Percentiles rank a stretch among this genome's conserved stretches.
These are phyloP conservation scores for Gambelia wislizenii DNA, from an alignment of 2,797 vertebrate species.

Conservation along the genomic window DNA sequence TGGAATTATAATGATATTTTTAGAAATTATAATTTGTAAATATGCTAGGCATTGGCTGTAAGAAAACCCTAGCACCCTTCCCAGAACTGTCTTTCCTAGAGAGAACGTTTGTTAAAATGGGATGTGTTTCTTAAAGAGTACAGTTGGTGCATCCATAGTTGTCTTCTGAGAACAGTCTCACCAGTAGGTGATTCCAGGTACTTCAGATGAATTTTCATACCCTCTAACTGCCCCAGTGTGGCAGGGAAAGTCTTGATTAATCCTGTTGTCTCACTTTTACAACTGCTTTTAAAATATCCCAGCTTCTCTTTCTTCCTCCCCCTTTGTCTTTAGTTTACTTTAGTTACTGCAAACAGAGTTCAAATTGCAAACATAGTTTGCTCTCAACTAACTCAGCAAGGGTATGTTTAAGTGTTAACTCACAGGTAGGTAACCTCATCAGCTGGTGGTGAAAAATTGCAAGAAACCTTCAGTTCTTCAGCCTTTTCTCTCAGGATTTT, in stretches of 20 bases:
- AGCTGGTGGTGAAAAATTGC: neutral
- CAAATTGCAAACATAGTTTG: too few species aligned
- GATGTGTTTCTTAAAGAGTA: neutral
- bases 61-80: neutral
- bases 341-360: too few species aligned
- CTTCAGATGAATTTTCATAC: neutral
- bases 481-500: neutral
- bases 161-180: neutral
- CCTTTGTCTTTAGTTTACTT: too few species aligned
- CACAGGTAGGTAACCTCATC: neutral
- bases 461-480: neutral
- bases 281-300: too few species aligned
- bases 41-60: neutral
- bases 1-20: slow-evolving; percentile 6
- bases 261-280: too few species aligned
- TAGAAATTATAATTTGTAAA: slow-evolving; percentile 42
- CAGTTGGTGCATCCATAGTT: neutral
- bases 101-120: neutral
- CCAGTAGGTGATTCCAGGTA: neutral
- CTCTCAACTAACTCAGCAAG: too few species aligned
- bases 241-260: too few species aligned
- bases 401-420: neutral
- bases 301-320: too few species aligned
- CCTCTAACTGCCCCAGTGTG: too few species aligned
- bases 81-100: neutral